These are phyloP conservation scores for Leptopilina drosophilae DNA, from an alignment of 2,888 invertebrate genomes.

Conservation along the genomic window DNA sequence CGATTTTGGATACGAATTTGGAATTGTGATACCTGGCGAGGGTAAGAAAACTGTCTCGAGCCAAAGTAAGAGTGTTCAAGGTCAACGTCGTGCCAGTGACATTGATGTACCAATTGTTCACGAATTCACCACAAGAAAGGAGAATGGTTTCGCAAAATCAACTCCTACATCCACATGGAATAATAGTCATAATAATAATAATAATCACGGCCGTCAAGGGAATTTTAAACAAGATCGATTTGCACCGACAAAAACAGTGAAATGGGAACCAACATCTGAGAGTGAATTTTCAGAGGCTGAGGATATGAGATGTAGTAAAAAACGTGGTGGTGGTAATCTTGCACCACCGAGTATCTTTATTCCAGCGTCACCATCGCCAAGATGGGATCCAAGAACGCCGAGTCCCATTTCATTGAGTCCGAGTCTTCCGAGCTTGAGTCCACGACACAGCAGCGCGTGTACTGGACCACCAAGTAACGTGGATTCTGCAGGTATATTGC, in stretches of 20 bases:
- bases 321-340: slow-evolving; percentile 68
- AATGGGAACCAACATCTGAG: slow-evolving; percentile 82
- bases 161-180: slow-evolving; percentile 51
- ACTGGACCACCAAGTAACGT: slow-evolving; percentile 74
- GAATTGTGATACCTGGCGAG: slow-evolving; percentile 84
- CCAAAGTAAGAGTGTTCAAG: slow-evolving; percentile 77
- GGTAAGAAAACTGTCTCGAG: slow-evolving; percentile 76
- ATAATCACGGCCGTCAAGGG: slow-evolving; percentile 48
- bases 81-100: slow-evolving; percentile 80
- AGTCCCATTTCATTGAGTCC: slow-evolving; percentile 81
- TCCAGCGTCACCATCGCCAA: slow-evolving; percentile 70
- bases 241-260: slow-evolving; percentile 76
- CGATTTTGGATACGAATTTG: slow-evolving; percentile 89
- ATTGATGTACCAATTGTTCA: slow-evolving; percentile 84
- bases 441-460: slow-evolving; percentile 73
- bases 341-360: slow-evolving; percentile 68
- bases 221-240: slow-evolving; percentile 52
- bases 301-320: slow-evolving; percentile 75
- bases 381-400: slow-evolving; percentile 77
- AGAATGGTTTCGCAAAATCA: slow-evolving; percentile 70
- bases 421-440: slow-evolving; percentile 80
- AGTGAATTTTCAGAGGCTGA: slow-evolving; percentile 82
- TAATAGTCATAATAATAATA: slow-evolving; percentile 28
- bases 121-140: slow-evolving; percentile 78
- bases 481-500: slow-evolving; percentile 70